Evolutionary conservation across 1,140 invertebrate genomes (phyloP).

Genomic region (Muscidifurax raptorellus): DNA sequence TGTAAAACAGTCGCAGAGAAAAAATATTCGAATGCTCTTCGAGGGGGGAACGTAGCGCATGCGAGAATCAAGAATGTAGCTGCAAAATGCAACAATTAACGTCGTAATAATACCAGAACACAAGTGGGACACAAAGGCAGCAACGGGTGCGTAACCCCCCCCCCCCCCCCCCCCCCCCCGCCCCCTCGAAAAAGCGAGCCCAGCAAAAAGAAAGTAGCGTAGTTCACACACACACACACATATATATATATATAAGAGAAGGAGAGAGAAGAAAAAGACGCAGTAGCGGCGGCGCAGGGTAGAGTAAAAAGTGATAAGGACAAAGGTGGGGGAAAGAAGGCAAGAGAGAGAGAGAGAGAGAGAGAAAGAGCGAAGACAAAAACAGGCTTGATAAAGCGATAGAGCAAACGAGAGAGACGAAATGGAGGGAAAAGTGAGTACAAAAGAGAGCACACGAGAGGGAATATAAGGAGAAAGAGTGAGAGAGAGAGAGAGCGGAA

Average conservation of each 20-base stretch:
- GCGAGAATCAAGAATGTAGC: not conserved
- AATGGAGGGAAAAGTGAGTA: slow-evolving; percentile 23
- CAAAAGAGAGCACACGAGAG: slow-evolving; percentile 30
- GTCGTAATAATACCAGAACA: slow-evolving; percentile 24
- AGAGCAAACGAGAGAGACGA: slow-evolving; percentile 25
- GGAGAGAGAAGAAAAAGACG: slow-evolving; percentile 32
- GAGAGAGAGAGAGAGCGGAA: not conserved
- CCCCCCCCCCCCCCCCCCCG: too few relatives aligned
- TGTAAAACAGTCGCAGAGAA: too few relatives aligned
- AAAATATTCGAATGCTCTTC: too few relatives aligned
- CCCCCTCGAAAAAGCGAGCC: not conserved
- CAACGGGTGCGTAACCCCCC: not conserved
- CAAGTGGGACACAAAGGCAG: slow-evolving; percentile 19
- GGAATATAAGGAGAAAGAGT: slow-evolving; percentile 21
- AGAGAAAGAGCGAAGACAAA: slow-evolving; percentile 36
- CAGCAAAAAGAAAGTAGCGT: slow-evolving; percentile 8
- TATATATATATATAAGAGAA: slow-evolving; percentile 35
- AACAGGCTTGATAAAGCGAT: slow-evolving; percentile 45
- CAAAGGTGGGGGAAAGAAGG: slow-evolving; percentile 10
- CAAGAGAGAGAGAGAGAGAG: not conserved
- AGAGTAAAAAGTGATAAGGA: slow-evolving; percentile 30
- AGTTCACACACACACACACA: too few relatives aligned
- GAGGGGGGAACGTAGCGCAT: too few relatives aligned
- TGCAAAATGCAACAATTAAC: slow-evolving; percentile 18
- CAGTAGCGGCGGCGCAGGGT: not conserved